Conservation (phyloP, 2,888 invertebrate genomes). For the Sinhomidia bicolor region DNA sequence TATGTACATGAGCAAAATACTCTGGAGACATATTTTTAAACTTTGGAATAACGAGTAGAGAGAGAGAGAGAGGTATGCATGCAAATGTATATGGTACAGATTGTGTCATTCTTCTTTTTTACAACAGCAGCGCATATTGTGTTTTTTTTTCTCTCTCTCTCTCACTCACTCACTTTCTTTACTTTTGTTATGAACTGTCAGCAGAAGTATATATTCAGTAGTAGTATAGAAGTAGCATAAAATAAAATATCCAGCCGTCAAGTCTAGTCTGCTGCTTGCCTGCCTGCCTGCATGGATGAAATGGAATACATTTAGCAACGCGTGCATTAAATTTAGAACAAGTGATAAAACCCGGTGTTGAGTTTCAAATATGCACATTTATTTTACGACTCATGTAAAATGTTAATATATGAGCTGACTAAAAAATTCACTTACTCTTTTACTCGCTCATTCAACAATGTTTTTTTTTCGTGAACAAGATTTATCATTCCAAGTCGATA, state of each 20-base stretch:
- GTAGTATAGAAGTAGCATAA: too few species aligned
- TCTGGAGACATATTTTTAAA: not conserved
- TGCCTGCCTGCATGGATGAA: too few species aligned
- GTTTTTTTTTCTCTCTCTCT: too few species aligned
- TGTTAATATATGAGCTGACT: not conserved
- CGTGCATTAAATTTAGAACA: constrained; percentile 35
- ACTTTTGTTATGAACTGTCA: constrained; percentile 42
- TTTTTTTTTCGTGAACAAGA: not conserved
- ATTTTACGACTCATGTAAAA: constrained; percentile 40
- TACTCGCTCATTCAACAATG: not conserved
- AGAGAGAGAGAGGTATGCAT: too few species aligned
- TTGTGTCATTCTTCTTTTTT: not conserved
- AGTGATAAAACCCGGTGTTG: constrained; percentile 35
- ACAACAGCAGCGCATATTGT: not conserved
- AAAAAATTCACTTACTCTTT: not conserved
- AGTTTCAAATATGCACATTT: constrained; percentile 41
- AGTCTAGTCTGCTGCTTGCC: constrained; percentile 13
- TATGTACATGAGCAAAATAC: not conserved
- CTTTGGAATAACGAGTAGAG: not conserved
- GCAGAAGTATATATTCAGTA: constrained; percentile 42
- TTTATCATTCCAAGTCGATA: not conserved
- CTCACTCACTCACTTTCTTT: not conserved
- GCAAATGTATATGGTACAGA: too few species aligned
- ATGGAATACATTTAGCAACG: not conserved
- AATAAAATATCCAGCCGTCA: constrained; percentile 32